Evolutionary conservation across 2,888 invertebrate genomes (phyloP), one percentile per base, ranked within the genome.

Genomic region (Zaprionus lineosus): DNA sequence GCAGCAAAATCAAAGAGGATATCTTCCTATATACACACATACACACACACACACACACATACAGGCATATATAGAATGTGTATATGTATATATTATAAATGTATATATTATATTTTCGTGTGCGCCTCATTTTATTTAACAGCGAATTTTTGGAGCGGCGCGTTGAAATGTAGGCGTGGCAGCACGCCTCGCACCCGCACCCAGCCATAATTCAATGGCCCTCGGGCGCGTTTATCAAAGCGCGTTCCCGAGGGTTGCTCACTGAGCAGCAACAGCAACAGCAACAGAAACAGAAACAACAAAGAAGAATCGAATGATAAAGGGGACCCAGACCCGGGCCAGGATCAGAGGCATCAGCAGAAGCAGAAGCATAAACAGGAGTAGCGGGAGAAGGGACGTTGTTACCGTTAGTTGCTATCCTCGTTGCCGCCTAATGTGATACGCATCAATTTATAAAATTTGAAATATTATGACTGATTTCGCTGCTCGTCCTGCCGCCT

Each of bases 401-500:
- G 48, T 71, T 60, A 63, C 74, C 70, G 74, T 74, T 74, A 64
- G 57, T 60, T 55, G 76, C 48, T 33, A 61, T 51, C 53, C 44
- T 19, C 39, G 37, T 21, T 18, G 59, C 26, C 55, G 53, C 66
- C 78, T 75, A 82, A 81, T 82, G 79, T 67, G 84, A 84, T 82
- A 76, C 82, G 83, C 84, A 82, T 83, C 84, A 86, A 86, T 84
- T 84, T 86, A 86, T 86, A 72, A 84, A 84, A 74, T 77, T 86
- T 83, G 86, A 84, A 84, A 84, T 84, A 86, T 84, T 84, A 83
- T 84, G 84, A 84, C 83, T 84, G 84, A 82, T 84, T 86, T 79
- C 64, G 71, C 58, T 34, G 56, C 47, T 44, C 28, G 36, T 44
- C 50, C 36, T 63, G 33, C 6, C n/a, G 3, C 19, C 19, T 19